Base-by-base conservation (phyloP, 2,888 invertebrate genomes). In the Arctia plantaginis region DNA sequence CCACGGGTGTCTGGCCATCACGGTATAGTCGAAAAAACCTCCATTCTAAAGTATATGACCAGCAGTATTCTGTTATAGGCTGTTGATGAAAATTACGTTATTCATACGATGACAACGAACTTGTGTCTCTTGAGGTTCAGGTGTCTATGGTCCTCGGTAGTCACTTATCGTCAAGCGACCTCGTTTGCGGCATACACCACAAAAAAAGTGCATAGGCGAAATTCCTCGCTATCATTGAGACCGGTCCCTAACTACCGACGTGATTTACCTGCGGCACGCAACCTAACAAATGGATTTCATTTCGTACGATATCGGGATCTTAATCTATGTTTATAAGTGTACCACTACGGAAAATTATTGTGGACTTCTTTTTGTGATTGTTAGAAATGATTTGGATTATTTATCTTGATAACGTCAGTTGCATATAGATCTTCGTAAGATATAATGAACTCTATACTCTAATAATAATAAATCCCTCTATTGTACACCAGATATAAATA, bases 201-300 rank as follows among this genome's bases (percentile, higher is more conserved):
- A 59, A 27, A 27, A 51, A 1, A 13, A 27, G 27, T 59, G 4
- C 27, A 15, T 27, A 59, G 27, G 18, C 18, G 30, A 15, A 30
- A 30, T 62, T 30, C 7, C 18, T 7, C 81, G 77, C 80, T 76
- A 8, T 3, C 78, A 77, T 20, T 44, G 51, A 1, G 15, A 66
- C 77, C 68, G 62, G 0, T 4, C 2, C 69, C 62, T 69, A 73
- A 76, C 72, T 73, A 74, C 72, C 80, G 75, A 80, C 80, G 85
- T 81, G 84, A 86, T 85, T 80, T 78, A 77, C 77, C 76, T 80
- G 76, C 74, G 72, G 76, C 88, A 87, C 87, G 85, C 87, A 75
- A 84, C 76, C 77, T 83, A 82, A 86, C 86, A 87, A 85, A 85
- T 86, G 86, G 86, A 82, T 82, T 84, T 82, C 86, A 85, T 85